Evolutionary conservation across 2,888 invertebrate genomes (phyloP).

Genomic region (Agelastica alni): DNA sequence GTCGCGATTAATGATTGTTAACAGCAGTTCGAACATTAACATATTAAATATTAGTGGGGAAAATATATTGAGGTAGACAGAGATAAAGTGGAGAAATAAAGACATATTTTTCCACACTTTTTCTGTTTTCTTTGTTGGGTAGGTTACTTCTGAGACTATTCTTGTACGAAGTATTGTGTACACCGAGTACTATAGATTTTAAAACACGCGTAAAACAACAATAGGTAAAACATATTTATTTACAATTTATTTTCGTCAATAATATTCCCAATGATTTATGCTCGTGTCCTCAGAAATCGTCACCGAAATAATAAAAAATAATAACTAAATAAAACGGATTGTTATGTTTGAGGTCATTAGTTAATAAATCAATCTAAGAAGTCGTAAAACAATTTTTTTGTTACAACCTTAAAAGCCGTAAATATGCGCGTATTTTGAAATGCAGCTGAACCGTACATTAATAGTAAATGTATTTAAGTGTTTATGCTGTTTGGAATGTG

Average conservation of each 20-base stretch:
- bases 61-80: too few relatives aligned
- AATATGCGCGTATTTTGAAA: not conserved
- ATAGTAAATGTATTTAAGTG: not conserved
- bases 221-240: not conserved
- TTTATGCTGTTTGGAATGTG: too few relatives aligned
- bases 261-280: conserved; percentile 1
- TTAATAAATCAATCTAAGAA: conserved; percentile 13
- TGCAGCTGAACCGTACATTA: not conserved
- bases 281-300: not conserved
- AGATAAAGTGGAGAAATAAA: too few relatives aligned
- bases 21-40: too few relatives aligned
- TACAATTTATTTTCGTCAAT: not conserved
- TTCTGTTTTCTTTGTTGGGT: too few relatives aligned
- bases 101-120: too few relatives aligned
- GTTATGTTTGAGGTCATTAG: not conserved
- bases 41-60: too few relatives aligned
- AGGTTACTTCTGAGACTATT: too few relatives aligned
- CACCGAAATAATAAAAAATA: conserved; percentile 6
- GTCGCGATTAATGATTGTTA: too few relatives aligned
- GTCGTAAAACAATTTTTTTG: conserved; percentile 11
- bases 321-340: conserved; percentile 1
- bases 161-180: too few relatives aligned
- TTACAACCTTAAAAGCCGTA: conserved; percentile 1
- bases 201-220: not conserved
- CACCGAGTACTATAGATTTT: too few relatives aligned